Evolutionary conservation across 2,888 invertebrate genomes (phyloP), one percentile per base, ranked within the genome.

Genomic region (Synanthedon vespiformis): DNA sequence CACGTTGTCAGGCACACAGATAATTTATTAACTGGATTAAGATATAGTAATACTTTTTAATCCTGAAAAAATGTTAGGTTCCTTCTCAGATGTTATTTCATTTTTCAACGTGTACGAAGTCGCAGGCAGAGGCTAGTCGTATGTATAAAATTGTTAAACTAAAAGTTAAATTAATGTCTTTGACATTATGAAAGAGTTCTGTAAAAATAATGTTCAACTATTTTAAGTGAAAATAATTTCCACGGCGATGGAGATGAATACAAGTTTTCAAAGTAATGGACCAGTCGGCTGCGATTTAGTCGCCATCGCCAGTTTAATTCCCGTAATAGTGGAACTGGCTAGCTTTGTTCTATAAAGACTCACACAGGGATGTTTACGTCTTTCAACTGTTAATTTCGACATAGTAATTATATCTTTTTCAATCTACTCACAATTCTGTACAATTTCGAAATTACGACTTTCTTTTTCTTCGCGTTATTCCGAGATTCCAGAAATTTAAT

Each of bases 401-500:
- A n/a, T 44, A 34, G 8, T 34, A 10, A 34, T 34, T 34, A 34
- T 10, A 34, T 8, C 2, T 44, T 44, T 44, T 44, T 44, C 44
- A 44, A 13, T 44, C 13, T 44, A 4, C 34, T 34, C 6, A 34
- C 34, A 34, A 34, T 34, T 34, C 8, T 0, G 34, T 34, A 34
- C 5, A 44, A 44, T 14, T 13, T 44, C 44, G 4, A 44, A 44
- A 44, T 44, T 13, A 44, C 5, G 44, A 13, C 8, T n/a, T 44
- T 44, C 14, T 44, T 44, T 44, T 13, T 11, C 12, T 44, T 55
- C 56, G 54, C 53, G 47, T 55, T 48, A 40, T 54, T 54, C 53
- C 51, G 63, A 61, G 14, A 44, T 68, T 54, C 53, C 51, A 63
- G 61, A 44, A 44, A 68, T 70, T 72, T 68, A 70, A 74, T 70